Percentiles rank a stretch among this genome's conserved stretches.
Evolutionary conservation across 2,797 vertebrate genomes (phyloP).

Genomic region (Lophius americanus): DNA sequence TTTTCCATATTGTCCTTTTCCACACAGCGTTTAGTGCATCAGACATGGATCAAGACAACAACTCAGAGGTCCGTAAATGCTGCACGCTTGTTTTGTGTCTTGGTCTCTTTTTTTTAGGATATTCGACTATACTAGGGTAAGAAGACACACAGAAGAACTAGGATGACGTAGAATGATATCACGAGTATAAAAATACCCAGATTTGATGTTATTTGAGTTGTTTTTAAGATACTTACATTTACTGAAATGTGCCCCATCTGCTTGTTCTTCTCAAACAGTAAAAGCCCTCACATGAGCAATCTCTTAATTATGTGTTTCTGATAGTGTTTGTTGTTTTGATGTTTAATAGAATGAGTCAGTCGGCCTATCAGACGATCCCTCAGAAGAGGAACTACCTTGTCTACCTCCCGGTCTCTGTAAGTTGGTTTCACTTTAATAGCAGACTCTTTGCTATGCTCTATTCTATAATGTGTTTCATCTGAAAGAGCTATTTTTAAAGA

Average conservation of each 20-base stretch:
- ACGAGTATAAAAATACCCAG: background rate
- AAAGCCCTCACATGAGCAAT: background rate
- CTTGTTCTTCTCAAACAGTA: constrained; percentile 11
- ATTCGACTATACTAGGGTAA: constrained; percentile 1
- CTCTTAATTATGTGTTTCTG: constrained; percentile 5
- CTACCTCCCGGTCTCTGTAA: constrained; percentile 80
- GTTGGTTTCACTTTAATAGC: background rate
- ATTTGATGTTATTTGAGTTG: background rate
- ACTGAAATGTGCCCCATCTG: background rate
- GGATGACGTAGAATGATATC: background rate
- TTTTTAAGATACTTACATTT: background rate
- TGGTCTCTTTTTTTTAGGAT: constrained; percentile 17
- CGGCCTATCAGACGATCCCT: constrained; percentile 64
- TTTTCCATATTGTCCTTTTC: constrained; percentile 28
- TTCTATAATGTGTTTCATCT: background rate
- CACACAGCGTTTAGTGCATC: constrained; percentile 44
- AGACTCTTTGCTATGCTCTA: background rate
- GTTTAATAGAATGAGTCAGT: constrained; percentile 76
- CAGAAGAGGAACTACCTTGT: constrained; percentile 72
- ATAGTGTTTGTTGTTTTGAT: constrained; percentile 31
- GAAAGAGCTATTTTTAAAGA: too few species aligned
- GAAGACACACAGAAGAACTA: background rate
- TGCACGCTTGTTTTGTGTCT: background rate
- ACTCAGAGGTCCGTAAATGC: constrained; percentile 75
- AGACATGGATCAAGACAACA: constrained; percentile 82